Conservation (phyloP, 1,140 invertebrate species). For the Semibalanus balanoides region DNA sequence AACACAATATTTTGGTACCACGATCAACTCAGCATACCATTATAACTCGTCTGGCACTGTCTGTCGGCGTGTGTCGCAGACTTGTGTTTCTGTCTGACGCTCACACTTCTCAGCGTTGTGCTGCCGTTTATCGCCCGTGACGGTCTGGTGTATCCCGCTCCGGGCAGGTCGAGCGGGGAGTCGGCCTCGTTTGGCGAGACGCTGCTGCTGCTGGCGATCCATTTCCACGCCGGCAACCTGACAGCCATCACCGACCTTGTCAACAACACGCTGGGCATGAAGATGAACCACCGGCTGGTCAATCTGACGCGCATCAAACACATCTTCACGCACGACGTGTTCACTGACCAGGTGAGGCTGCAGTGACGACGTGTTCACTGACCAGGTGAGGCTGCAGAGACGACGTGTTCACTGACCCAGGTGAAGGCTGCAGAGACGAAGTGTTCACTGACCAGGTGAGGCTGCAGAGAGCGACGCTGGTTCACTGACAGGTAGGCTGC, state of each 20-base stretch:
- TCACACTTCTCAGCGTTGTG: too few species aligned
- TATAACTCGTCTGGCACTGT: too few species aligned
- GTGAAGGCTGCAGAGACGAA: too few species aligned
- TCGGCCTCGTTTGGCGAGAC: conserved; percentile 69
- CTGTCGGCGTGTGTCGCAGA: too few species aligned
- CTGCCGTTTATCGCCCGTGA: too few species aligned
- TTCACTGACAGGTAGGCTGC: conserved; percentile 74
- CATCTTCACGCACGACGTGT: conserved; percentile 93
- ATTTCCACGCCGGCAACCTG: conserved; percentile 81
- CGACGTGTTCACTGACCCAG: conserved; percentile 92
- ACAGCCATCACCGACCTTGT: conserved; percentile 84
- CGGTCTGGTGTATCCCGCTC: too few species aligned
- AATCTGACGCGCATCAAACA: conserved; percentile 81
- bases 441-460: conserved; percentile 88
- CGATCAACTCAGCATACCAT: too few species aligned
- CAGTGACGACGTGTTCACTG: conserved; percentile 82
- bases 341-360: conserved; percentile 70
- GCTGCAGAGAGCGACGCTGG: conserved; percentile 55
- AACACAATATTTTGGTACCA: too few species aligned
- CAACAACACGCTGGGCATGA: conserved; percentile 87
- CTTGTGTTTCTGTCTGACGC: too few species aligned
- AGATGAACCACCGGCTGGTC: conserved; percentile 78
- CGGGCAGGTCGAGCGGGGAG: not conserved
- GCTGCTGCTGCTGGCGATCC: conserved; percentile 87
- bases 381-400: conserved; percentile 53